phyloP scores from a whole-genome alignment of 2,113 vertebrate genomes.

The Microtus richardsoni region DNA sequence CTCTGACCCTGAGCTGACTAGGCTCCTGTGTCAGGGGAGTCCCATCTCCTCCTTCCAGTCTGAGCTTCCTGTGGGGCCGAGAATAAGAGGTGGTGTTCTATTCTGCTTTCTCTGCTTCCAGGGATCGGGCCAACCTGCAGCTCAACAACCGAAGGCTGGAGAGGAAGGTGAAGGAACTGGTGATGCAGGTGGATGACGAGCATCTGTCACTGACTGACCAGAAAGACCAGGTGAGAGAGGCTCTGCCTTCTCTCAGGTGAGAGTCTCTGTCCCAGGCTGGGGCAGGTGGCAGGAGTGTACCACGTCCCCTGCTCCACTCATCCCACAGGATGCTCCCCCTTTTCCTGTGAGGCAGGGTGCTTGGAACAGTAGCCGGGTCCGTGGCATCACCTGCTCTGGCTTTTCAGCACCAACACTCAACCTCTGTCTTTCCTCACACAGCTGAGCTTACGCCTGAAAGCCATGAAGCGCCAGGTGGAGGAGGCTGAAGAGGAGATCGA shows the following conservation, averaged over 20 bases:
- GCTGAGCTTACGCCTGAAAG: conserved; percentile 96
- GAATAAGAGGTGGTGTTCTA: background rate
- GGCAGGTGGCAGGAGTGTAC: rapidly evolving
- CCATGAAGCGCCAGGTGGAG: conserved; percentile 97
- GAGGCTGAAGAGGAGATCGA: conserved; percentile 98
- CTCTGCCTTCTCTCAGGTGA: background rate
- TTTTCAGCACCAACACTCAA: background rate
- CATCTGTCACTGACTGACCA: conserved; percentile 95
- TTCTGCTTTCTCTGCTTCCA: conserved; percentile 71
- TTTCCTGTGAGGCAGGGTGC: background rate
- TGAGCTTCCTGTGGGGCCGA: background rate
- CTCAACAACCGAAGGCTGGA: conserved; percentile 95
- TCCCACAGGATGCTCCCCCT: background rate
- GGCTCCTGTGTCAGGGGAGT: background rate
- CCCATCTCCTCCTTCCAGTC: background rate
- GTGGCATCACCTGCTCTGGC: background rate
- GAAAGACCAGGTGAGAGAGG: conserved; percentile 93
- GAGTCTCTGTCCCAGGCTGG: background rate
- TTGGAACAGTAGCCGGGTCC: background rate
- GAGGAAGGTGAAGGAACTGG: conserved; percentile 96
- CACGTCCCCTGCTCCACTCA: rapidly evolving
- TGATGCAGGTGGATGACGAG: conserved; percentile 97
- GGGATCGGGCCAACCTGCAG: conserved; percentile 95
- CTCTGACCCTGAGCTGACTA: background rate
- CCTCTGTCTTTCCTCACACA: conserved; percentile 69